phyloP scores from a whole-genome alignment of 1,140 invertebrate genomes.

The Caenorhabditis elegans region WBcel235 BX284602.5:9048501-9049000 shows the following conservation, averaged over 20 bases:
- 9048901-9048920: neutral
- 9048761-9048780: constrained; percentile 6
- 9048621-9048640: neutral
- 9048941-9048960: constrained; percentile 10
- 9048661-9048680: neutral
- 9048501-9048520: neutral
- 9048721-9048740: neutral
- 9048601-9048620: neutral
- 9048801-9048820: neutral
- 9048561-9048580: neutral
- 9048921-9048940: constrained; percentile 4
- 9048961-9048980: neutral
- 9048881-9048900: neutral
- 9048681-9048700: neutral
- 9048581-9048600: neutral
- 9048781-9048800: neutral
- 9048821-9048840: constrained; percentile 18
- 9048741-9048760: neutral
- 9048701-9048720: neutral
- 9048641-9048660: neutral
- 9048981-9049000: constrained; percentile 1
- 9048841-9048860: constrained; percentile 4
- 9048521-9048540: neutral
- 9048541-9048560: neutral
- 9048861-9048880: constrained; percentile 2